Evolutionary conservation across 2,888 invertebrate species (phyloP).

Genomic region (Pilophorus perplexus): DNA sequence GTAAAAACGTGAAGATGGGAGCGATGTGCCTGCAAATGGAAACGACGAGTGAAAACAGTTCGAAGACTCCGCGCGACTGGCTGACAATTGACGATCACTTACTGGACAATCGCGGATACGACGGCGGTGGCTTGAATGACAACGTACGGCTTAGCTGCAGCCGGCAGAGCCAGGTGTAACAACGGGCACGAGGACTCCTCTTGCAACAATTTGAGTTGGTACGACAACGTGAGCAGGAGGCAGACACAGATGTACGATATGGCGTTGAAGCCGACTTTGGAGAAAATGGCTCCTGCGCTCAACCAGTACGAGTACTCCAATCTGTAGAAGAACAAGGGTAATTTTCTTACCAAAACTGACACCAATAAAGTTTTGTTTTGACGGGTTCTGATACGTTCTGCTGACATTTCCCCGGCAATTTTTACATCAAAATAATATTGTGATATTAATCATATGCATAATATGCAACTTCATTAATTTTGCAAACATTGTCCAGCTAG

Average conservation of each 20-base stretch:
- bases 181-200: conserved; percentile 54
- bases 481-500: too few relatives aligned
- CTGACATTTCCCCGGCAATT: too few relatives aligned
- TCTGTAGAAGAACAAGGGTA: conserved; percentile 51
- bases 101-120: conserved; percentile 55
- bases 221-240: conserved; percentile 60
- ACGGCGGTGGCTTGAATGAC: conserved; percentile 57
- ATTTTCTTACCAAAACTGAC: too few relatives aligned
- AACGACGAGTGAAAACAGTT: too few relatives aligned
- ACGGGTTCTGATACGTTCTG: too few relatives aligned
- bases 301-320: conserved; percentile 60
- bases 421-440: conserved; percentile 48
- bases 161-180: conserved; percentile 59
- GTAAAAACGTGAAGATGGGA: conserved; percentile 37
- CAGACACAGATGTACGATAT: conserved; percentile 66
- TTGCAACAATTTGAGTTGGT: conserved; percentile 55
- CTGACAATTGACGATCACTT: conserved; percentile 50
- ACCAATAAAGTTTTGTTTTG: too few relatives aligned
- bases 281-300: conserved; percentile 60
- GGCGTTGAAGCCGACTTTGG: conserved; percentile 52
- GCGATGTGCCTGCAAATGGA: conserved; percentile 15
- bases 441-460: too few relatives aligned
- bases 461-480: too few relatives aligned
- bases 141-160: conserved; percentile 61
- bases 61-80: too few relatives aligned